phyloP scores from a whole-genome alignment of 2,888 invertebrate genomes.

The Invenusta paracnida region DNA sequence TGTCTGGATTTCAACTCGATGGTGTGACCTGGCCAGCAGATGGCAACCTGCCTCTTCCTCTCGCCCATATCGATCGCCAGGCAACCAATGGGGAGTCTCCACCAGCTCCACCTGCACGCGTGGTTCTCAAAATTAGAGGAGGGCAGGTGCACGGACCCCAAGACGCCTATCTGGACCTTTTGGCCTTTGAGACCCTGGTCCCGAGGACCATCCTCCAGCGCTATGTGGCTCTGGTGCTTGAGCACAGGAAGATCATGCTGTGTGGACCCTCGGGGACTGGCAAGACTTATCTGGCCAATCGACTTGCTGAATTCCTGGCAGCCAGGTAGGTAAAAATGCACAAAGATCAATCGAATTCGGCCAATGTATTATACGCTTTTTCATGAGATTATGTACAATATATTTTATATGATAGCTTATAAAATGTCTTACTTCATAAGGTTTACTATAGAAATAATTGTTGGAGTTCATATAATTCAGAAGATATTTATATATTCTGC shows the following conservation, averaged over 20 bases:
- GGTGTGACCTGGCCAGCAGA: constrained; percentile 63
- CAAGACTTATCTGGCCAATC: constrained; percentile 88
- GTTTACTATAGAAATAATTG: too few species aligned
- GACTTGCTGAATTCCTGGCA: constrained; percentile 86
- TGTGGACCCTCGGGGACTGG: constrained; percentile 95
- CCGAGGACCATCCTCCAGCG: constrained; percentile 92
- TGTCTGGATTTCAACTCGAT: constrained; percentile 81
- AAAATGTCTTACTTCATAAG: too few species aligned
- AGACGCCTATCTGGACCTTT: constrained; percentile 69
- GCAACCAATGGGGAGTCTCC: background rate
- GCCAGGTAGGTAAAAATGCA: constrained; percentile 51
- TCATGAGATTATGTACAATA: too few species aligned
- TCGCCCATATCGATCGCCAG: background rate
- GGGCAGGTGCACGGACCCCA: background rate
- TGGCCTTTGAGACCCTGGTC: constrained; percentile 89
- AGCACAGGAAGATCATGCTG: constrained; percentile 84
- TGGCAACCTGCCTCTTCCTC: background rate
- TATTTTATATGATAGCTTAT: too few species aligned
- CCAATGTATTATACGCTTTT: too few species aligned
- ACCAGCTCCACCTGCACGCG: background rate
- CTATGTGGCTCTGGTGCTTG: constrained; percentile 79
- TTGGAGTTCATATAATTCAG: too few species aligned
- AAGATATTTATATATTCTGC: too few species aligned
- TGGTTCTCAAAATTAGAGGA: background rate
- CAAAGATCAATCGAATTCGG: too few species aligned